phyloP scores from a whole-genome alignment of 1,140 invertebrate genomes.

The Drosophila sp. region DNA sequence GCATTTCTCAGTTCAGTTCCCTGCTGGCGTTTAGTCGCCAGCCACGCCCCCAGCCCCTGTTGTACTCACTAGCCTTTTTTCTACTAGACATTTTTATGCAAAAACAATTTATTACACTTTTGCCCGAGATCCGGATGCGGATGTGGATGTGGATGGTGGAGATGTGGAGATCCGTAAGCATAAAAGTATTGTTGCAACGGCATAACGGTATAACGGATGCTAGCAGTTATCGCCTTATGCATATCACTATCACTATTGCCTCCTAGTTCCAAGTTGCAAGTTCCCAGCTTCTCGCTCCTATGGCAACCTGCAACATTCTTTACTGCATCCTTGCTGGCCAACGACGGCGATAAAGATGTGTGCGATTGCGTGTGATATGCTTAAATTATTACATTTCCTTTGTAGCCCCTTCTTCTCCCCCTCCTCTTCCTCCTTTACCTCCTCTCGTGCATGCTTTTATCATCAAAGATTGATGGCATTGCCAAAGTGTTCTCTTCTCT shows the following conservation, averaged over 20 bases:
- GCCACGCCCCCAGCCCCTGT: neutral
- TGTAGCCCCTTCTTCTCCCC: neutral
- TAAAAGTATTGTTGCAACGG: conserved; percentile 66
- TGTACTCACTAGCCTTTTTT: conserved; percentile 43
- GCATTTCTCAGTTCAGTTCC: conserved; percentile 62
- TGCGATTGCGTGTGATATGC: conserved; percentile 66
- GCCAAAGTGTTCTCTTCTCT: conserved; percentile 41
- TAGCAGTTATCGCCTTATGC: conserved; percentile 65
- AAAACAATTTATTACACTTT: conserved; percentile 73
- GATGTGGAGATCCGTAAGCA: conserved; percentile 21
- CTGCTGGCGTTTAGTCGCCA: conserved; percentile 4
- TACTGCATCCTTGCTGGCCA: neutral
- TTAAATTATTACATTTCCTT: conserved; percentile 72
- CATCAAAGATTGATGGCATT: conserved; percentile 72
- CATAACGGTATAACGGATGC: conserved; percentile 34
- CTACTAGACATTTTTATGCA: conserved; percentile 66
- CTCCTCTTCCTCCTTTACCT: conserved; percentile 12
- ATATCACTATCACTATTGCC: conserved; percentile 19
- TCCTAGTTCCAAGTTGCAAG: neutral
- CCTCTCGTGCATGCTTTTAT: conserved; percentile 58
- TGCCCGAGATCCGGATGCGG: conserved; percentile 26
- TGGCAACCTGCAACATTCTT: neutral
- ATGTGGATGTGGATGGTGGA: too few relatives aligned
- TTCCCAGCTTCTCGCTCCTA: neutral
- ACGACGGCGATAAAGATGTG: conserved; percentile 3